phyloP scores from a whole-genome alignment of 2,113 vertebrate species.

The Grammomys surdaster region DNA sequence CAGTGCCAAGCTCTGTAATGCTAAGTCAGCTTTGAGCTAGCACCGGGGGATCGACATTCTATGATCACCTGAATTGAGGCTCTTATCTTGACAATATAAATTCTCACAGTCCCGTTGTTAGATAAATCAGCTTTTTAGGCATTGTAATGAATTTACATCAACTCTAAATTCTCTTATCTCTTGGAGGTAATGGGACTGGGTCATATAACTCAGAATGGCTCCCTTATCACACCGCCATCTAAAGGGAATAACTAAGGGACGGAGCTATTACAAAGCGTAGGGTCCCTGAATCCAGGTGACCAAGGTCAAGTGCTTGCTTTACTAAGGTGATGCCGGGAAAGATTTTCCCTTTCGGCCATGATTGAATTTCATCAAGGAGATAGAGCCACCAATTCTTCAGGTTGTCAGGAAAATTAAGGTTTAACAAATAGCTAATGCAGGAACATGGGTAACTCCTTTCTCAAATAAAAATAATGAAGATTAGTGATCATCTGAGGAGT shows the following conservation, averaged over 20 bases:
- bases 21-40: background rate
- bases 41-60: background rate
- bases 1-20: too few relatives aligned
- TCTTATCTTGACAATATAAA: background rate
- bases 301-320: background rate
- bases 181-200: background rate
- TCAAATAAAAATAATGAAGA: slow-evolving; percentile 24
- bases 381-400: background rate
- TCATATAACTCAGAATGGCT: background rate
- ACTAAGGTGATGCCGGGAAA: background rate
- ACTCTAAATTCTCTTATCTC: background rate
- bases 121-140: slow-evolving; percentile 7
- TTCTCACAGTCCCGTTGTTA: background rate
- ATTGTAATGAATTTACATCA: background rate
- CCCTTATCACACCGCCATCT: background rate
- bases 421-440: background rate
- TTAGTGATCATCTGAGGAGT: background rate
- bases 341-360: background rate
- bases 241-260: background rate
- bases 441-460: background rate
- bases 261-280: background rate
- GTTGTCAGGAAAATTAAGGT: background rate
- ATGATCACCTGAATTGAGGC: background rate
- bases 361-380: background rate
- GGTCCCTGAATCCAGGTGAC: background rate